These are phyloP conservation scores for Theristicus caerulescens DNA, from an alignment of 2,113 vertebrate genomes.

Conservation along the genomic window DNA sequence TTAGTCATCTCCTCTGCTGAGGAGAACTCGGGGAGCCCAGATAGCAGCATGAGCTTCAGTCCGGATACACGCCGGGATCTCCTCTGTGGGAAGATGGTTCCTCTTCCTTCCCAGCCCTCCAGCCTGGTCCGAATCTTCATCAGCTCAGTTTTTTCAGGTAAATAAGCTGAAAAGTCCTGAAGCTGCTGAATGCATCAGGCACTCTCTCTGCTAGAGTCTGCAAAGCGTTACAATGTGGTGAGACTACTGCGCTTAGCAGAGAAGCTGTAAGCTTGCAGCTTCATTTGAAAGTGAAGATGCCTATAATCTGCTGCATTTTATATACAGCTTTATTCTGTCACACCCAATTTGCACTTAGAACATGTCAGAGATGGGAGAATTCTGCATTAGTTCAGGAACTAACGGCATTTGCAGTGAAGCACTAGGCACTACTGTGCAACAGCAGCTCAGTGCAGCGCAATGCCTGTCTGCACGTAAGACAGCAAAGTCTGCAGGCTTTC, in stretches of 20 bases:
- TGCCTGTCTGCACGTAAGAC: background rate
- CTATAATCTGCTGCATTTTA: background rate
- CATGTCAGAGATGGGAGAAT: background rate
- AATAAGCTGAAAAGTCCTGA: background rate
- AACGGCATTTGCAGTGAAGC: background rate
- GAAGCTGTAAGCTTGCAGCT: background rate
- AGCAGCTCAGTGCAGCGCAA: background rate
- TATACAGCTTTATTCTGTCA: background rate
- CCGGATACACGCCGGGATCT: background rate
- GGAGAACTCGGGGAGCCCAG: background rate
- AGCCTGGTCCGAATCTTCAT: slow-evolving; percentile 75
- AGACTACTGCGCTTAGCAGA: background rate
- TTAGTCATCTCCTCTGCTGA: background rate
- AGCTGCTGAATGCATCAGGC: background rate
- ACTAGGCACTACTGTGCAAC: background rate
- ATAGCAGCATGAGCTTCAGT: background rate
- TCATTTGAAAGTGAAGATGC: background rate
- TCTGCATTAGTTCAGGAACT: background rate
- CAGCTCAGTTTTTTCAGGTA: slow-evolving; percentile 82
- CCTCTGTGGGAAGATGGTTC: slow-evolving; percentile 29
- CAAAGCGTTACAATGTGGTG: accelerated
- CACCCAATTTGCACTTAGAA: background rate
- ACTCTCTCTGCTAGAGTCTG: background rate
- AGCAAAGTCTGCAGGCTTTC: background rate
- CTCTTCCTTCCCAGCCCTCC: slow-evolving; percentile 29